A percentile compares a stretch with the other conserved stretches of the same genome.
Conservation (phyloP, 2,888 invertebrate species). For the Pyrrhia umbra region DNA sequence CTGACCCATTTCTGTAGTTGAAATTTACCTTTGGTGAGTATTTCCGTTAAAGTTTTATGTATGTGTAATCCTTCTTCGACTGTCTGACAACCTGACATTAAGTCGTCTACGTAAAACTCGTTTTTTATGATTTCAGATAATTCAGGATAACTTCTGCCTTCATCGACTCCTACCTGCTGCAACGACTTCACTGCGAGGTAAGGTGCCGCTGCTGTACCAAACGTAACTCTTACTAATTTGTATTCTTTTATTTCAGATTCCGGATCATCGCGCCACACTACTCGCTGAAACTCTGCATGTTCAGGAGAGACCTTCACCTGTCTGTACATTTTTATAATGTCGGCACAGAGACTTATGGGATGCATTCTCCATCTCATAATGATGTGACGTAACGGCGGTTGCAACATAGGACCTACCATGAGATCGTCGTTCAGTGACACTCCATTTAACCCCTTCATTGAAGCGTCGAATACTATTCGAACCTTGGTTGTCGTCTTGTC, state of each 20-base stretch:
- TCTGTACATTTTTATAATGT: constrained; percentile 2
- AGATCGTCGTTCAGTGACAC: constrained; percentile 2
- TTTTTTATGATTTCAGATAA: background rate
- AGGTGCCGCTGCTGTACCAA: constrained; percentile 4
- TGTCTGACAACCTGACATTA: background rate
- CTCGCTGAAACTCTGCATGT: background rate
- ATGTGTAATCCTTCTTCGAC: background rate
- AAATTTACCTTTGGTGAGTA: background rate
- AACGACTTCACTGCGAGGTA: background rate
- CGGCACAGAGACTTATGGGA: constrained; percentile 9
- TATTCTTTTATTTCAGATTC: constrained; percentile 4
- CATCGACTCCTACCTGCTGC: background rate
- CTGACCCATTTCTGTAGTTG: background rate
- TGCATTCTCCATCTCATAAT: constrained; percentile 11
- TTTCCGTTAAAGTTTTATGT: background rate
- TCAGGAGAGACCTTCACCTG: background rate
- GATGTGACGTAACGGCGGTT: constrained; percentile 6
- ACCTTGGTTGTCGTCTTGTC: too few species aligned
- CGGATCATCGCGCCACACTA: constrained; percentile 3
- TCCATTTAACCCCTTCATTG: constrained; percentile 3
- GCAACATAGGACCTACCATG: background rate
- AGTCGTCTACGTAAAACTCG: background rate
- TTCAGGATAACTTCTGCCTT: background rate
- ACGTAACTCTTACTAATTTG: background rate
- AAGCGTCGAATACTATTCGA: constrained; percentile 10